Conservation (phyloP, 2,888 invertebrate species). For the Drosophila flavopinicola region DNA sequence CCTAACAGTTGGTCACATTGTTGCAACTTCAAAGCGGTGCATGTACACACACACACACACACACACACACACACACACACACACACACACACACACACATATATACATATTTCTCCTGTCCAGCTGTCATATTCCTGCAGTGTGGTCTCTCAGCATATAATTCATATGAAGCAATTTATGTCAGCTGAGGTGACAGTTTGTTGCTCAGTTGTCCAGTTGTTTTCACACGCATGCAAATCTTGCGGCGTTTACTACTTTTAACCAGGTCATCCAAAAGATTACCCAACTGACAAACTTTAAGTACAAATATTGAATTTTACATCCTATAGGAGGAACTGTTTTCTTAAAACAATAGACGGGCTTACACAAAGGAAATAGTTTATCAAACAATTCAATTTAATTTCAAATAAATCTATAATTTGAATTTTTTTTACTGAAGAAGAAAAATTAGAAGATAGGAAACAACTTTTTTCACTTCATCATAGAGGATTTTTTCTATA, state of each 20-base stretch:
- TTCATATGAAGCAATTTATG: slow-evolving; percentile 67
- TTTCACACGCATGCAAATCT: slow-evolving; percentile 42
- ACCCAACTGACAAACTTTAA: no score
- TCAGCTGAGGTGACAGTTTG: slow-evolving; percentile 64
- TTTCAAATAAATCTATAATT: no score
- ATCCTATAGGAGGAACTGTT: no score
- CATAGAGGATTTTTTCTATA: no score
- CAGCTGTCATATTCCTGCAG: slow-evolving; percentile 65
- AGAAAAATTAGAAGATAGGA: no score
- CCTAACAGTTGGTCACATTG: slow-evolving; percentile 54
- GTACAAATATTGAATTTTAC: no score
- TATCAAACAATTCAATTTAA: no score
- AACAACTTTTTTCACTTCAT: no score
- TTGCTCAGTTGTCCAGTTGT: no score
- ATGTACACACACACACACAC: not conserved
- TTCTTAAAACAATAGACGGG: no score
- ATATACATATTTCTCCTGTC: slow-evolving; percentile 28
- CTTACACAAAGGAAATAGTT: no score
- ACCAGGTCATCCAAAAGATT: slow-evolving; percentile 19
- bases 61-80: not conserved
- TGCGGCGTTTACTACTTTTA: not conserved
- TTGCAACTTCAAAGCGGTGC: slow-evolving; percentile 51
- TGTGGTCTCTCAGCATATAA: slow-evolving; percentile 63
- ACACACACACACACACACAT: not conserved
- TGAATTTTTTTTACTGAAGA: no score